phyloP scores from a whole-genome alignment of 2,113 vertebrate species.

The Marcusenius ussheri region DNA sequence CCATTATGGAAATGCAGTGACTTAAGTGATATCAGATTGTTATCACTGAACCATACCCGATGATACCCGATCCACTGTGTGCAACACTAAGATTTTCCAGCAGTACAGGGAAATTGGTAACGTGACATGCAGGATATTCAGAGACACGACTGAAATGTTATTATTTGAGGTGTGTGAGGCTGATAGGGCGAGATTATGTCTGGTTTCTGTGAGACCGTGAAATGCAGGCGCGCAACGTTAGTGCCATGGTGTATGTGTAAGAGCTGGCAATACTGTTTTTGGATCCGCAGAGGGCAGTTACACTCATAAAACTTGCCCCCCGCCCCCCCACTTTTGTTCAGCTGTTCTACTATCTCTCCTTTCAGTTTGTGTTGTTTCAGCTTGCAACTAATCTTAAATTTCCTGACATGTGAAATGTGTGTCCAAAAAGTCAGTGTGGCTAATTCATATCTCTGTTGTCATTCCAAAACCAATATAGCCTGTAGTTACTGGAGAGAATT shows the following conservation, averaged over 20 bases:
- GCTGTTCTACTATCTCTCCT: slow-evolving; percentile 18
- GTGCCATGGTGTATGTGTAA: slow-evolving; percentile 50
- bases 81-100: neutral
- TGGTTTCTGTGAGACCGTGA: neutral
- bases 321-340: slow-evolving; percentile 40
- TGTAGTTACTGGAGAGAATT: slow-evolving; percentile 26
- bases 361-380: slow-evolving; percentile 29
- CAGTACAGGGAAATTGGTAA: neutral
- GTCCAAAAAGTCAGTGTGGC: slow-evolving; percentile 24
- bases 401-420: slow-evolving; percentile 31
- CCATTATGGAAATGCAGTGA: neutral
- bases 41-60: neutral
- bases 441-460: slow-evolving; percentile 27
- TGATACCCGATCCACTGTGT: neutral
- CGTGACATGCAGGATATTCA: neutral
- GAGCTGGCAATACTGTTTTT: neutral
- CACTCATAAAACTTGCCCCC: neutral
- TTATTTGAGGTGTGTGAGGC: neutral
- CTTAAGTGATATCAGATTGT: neutral
- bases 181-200: neutral
- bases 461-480: slow-evolving; percentile 40
- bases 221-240: neutral
- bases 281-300: neutral
- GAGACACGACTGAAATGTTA: neutral
- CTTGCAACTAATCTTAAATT: slow-evolving; percentile 28